Base-by-base conservation (phyloP, 2,888 invertebrate species). In the Macrostomum cliftonense region DNA sequence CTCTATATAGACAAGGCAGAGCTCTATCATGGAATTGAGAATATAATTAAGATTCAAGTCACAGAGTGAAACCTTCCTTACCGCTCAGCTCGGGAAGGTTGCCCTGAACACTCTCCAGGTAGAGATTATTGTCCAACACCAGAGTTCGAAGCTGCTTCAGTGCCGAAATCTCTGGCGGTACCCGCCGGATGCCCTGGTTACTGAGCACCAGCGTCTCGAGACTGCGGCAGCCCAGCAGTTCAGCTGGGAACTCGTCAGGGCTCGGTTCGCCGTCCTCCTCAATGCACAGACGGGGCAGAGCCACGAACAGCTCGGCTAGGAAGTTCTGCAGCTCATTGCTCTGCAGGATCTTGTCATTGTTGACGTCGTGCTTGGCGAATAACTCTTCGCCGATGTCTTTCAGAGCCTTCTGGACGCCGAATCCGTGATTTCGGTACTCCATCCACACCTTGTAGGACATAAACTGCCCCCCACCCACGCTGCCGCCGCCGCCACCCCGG, bases 161-260 rank as follows among this genome's bases (percentile, higher is more conserved):
- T 4, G 16, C 19, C 20, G 21, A n/a, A 12, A 66, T 63, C 20
- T 56, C 57, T 9, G 59, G 58, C 1, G 66, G 65, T 4, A 67
- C 51, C 2, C 54, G 49, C n/a, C 58, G 57, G 20, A 67, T 54
- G 0, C 58, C 62, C 37, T 65, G 65, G 54, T 59, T 59, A 42
- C 57, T 54, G 37, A 67, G 49, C 43, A 56, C 56, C 12, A 67
- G 54, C 14, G 57, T 55, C 28, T 57, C 55, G 39, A 66, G 52
- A 14, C 51, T 58, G 14, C 48, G 49, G 49, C 62, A 47, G 16
- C 51, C 43, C 52, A 62, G 61, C 2, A 66, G 52, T 37, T 59
- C 60, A 7, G 57, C 52, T 2, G 64, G 64, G 13, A 65, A 49
- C 37, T 47, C 49, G 40, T 2, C 40, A 4, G 2, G 5, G 9